A percentile compares a stretch with the other conserved stretches of the same genome.
phyloP scores from a whole-genome alignment of 2,888 invertebrate species.

The Teleogryllus oceanicus region DNA sequence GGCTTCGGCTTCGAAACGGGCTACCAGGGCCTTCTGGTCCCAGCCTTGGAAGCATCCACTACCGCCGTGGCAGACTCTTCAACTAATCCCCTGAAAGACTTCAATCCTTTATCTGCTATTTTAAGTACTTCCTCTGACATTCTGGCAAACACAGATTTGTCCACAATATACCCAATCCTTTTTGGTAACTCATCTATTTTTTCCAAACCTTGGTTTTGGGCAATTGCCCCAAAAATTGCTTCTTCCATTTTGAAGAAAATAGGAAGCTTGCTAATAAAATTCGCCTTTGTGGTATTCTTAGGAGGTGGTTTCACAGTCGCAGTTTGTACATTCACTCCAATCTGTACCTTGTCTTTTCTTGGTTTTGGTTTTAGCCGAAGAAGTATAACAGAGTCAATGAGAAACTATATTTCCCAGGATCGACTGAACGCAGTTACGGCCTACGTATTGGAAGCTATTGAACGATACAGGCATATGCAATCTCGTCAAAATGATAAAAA shows the following conservation, averaged over 20 bases:
- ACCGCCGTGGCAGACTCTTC: not conserved
- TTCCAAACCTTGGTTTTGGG: not conserved
- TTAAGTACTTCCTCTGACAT: slow-evolving; percentile 1
- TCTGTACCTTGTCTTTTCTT: slow-evolving; percentile 58
- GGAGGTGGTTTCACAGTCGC: slow-evolving; percentile 57
- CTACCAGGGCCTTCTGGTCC: slow-evolving; percentile 40
- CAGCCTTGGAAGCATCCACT: slow-evolving; percentile 22
- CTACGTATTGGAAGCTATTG: slow-evolving; percentile 60
- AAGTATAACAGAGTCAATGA: slow-evolving; percentile 47
- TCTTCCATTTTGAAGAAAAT: not conserved
- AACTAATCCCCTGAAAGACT: not conserved
- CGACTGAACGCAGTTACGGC: slow-evolving; percentile 57
- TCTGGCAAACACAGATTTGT: not conserved
- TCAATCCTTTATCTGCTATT: not conserved
- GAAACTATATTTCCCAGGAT: slow-evolving; percentile 57
- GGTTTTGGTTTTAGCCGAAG: slow-evolving; percentile 48
- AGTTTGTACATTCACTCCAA: slow-evolving; percentile 60
- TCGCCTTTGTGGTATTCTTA: slow-evolving; percentile 50
- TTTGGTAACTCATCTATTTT: not conserved
- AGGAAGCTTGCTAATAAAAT: slow-evolving; percentile 41
- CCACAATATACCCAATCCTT: not conserved
- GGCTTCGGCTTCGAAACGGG: slow-evolving; percentile 40
- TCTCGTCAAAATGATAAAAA: too few relatives aligned
- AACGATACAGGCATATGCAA: slow-evolving; percentile 51
- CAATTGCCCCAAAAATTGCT: not conserved